Base-by-base conservation (phyloP, 2,797 vertebrate genomes). In the Pseudopleuronectes americanus region DNA sequence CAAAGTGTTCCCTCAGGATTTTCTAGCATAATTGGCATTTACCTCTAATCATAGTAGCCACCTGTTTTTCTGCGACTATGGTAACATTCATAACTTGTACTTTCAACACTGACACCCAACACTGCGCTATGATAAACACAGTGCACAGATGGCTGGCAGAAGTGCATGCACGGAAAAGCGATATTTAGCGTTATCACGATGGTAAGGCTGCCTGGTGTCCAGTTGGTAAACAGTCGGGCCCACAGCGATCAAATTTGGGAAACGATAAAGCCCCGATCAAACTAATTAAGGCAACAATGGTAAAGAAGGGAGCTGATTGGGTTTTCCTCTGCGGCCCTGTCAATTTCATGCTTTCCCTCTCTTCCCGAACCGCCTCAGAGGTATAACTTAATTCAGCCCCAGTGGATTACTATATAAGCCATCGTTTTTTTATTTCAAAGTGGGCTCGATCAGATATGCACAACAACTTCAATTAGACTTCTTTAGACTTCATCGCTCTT, bases 1-100 rank as follows among this genome's bases (percentile, higher is more conserved):
- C 85, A 85, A 84, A 91, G 64, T 38, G 7, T 65, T 87, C 90
- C 84, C 87, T 68, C 62, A 53, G 84, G 90, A 86, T 64, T 86
- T 79, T 77, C 78, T 57, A 56, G 64, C 69, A 81, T 92, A 91
- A 90, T 88, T 90, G 85, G 73, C 76, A 80, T 84, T 92, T 89
- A 92, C 87, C 81, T 81, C 79, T 87, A 90, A 92, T 93, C 89
- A 92, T 79, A 78, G 85, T 57, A 74, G 85, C 90, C 90, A 90
- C 90, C 89, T 92, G 91, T 92, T 89, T 88, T 83, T 66, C 78
- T 19, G 54, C 76, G 84, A 76, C 81, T 74, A 64, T 56, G 76
- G 77, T 71, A 81, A 87, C 85, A 84, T 85, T 87, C 81, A 89
- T 87, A 87, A 88, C 79, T 91, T 90, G 62, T 53, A 86, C 68